A percentile compares a stretch with the other conserved stretches of the same genome.
phyloP scores from a whole-genome alignment of 1,140 invertebrate genomes.

The Papilio machaon region DNA sequence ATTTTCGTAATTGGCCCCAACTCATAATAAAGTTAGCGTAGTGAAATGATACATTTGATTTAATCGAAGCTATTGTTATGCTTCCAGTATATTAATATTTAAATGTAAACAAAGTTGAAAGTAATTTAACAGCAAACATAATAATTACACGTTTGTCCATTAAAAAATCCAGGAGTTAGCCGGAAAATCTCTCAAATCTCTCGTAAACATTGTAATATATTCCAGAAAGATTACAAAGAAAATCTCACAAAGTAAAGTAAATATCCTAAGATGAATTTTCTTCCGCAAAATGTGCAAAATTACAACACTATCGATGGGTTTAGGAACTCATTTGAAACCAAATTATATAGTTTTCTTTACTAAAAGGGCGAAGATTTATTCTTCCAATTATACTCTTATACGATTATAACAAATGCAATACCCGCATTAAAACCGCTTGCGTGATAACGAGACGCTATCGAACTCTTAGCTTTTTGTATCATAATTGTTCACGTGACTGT shows the following conservation, averaged over 20 bases:
- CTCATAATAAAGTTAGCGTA: not conserved
- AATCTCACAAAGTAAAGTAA: not conserved
- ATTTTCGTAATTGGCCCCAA: constrained; percentile 5
- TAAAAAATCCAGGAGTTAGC: too few relatives aligned
- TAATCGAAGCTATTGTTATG: not conserved
- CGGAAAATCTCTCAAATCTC: not conserved
- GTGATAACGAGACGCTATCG: constrained; percentile 7
- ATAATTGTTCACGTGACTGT: constrained; percentile 45
- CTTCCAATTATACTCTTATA: too few relatives aligned
- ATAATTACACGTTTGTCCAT: too few relatives aligned
- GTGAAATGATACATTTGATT: not conserved
- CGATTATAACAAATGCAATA: not conserved
- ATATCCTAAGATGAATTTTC: not conserved
- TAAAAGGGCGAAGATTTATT: too few relatives aligned
- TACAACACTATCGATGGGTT: not conserved
- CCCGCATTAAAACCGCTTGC: not conserved
- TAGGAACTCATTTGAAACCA: too few relatives aligned
- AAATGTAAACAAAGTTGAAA: too few relatives aligned
- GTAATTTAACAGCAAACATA: too few relatives aligned
- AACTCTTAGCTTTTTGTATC: not conserved
- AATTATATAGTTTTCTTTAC: too few relatives aligned
- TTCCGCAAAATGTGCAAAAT: not conserved
- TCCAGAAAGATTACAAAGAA: not conserved
- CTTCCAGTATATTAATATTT: too few relatives aligned
- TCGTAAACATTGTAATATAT: not conserved